Percentiles rank a stretch among this genome's conserved stretches.
These are phyloP conservation scores for Gila robusta DNA, from an alignment of 2,797 vertebrate genomes.

Conservation along the genomic window DNA sequence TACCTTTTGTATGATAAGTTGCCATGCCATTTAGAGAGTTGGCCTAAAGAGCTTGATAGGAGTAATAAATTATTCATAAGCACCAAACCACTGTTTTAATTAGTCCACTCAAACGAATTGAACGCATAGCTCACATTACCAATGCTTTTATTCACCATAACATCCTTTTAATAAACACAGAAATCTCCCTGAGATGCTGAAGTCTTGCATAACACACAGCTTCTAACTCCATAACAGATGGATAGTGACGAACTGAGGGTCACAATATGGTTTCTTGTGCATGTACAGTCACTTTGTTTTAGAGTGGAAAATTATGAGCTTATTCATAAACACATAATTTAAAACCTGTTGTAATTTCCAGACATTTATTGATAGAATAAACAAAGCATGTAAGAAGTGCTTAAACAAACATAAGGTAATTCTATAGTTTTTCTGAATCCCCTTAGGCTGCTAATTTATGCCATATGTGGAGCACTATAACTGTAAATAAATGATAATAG, in stretches of 20 bases:
- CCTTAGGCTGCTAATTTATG: not conserved
- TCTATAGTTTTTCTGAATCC: not conserved
- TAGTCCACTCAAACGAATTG: conserved; percentile 13
- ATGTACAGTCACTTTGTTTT: not conserved
- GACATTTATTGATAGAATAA: not conserved
- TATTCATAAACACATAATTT: not conserved
- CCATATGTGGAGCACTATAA: not conserved
- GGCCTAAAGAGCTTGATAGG: not conserved
- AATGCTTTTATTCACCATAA: conserved; percentile 27
- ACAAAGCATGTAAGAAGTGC: not conserved
- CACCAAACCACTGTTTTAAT: conserved; percentile 37
- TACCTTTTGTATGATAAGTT: not conserved
- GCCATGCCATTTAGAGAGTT: not conserved
- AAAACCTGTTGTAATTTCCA: not conserved
- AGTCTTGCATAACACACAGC: conserved; percentile 1
- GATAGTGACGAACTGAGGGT: conserved; percentile 8
- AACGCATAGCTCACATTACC: conserved; percentile 20
- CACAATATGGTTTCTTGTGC: not conserved
- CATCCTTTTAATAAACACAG: conserved; percentile 34
- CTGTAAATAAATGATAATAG: not conserved
- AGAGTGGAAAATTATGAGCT: conserved; percentile 2
- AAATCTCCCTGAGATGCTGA: conserved; percentile 9
- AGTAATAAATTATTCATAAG: conserved; percentile 32
- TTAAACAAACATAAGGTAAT: not conserved
- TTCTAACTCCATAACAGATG: conserved; percentile 9